Evolutionary conservation across 2,888 invertebrate species (phyloP), one percentile per base, ranked within the genome.

Genomic region (Tetragonisca angustula): DNA sequence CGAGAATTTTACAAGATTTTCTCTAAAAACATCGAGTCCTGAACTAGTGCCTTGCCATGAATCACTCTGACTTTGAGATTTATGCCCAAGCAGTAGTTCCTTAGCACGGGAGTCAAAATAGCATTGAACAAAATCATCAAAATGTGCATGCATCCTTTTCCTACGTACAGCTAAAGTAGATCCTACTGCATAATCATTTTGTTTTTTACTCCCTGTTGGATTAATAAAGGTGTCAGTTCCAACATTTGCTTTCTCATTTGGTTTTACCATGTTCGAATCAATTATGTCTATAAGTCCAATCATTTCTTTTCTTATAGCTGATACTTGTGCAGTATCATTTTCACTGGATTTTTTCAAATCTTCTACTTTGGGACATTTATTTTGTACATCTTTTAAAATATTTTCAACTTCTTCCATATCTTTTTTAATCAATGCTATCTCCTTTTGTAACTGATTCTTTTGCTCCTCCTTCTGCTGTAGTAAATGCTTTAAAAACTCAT

Each of bases 51-150:
- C 90, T 68, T 90, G 93, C 64, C 88, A 79, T 13, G 86, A 76
- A 86, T 90, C 92, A 54, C 88, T 91, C 76, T 89, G 93, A n/a
- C 27, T 69, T 78, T 88, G 87, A 56, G 86, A 84, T 86, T 92
- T 91, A 82, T 94, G 91, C 0, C 95, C 95, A 93, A 97, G 97
- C 92, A 96, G 96, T 62, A 97, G 93, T 92, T 97, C 97, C 93
- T 97, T 97, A 1, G 97, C 96, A 72, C 98, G 96, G 67, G 97
- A 96, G 5, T 96, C 96, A 93, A 98, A 97, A 94, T 98, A 98
- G 89, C 98, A 97, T 93, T 97, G 96, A 68, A 98, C 97, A 93
- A 98, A 97, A 94, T 98, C 98, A 83, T 98, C 98, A 94, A 98
- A 98, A 95, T 98, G 98, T 9, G 97, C 96, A 90, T 97, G 96